Base-by-base conservation (phyloP, 2,888 invertebrate genomes). In the Eurois occulta region DNA sequence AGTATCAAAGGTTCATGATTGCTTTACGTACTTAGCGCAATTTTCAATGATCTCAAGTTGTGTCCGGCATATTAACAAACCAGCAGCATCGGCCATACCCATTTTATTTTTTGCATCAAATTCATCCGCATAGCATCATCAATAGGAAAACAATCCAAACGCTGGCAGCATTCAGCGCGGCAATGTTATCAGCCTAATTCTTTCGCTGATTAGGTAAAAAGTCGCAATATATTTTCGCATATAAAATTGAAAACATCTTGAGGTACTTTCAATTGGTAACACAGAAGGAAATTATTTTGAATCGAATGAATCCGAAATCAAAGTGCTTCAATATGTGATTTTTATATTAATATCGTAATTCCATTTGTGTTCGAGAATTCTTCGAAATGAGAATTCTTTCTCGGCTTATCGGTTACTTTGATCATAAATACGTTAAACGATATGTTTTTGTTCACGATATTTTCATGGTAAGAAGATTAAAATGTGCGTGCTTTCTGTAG, bases 351-450 rank as follows among this genome's bases (percentile, higher is more conserved):
- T 58, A 72, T 85, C 13, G 68, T 65, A 65, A 75, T 76, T 69
- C 64, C 43, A 75, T 76, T 85, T 81, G 35, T 72, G 38, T 55
- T 75, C n/a, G 55, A 81, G 81, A 60, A 38, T 75, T 75, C 67
- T 58, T 28, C 32, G 62, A 16, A 68, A 68, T 75, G 52, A 65
- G 58, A 68, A 81, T 71, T 70, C 48, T 81, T 85, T 72, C 13
- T 28, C 28, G 21, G 76, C 62, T 65, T 85, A 71, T 41, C 48
- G 43, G 28, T 55, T 69, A 46, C 71, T 81, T 83, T 83, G 75
- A 81, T 68, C 66, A 48, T 41, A 65, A 28, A 18, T 60, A 28
- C 21, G 41, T 24, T 75, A 62, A 71, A 48, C 48, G 48, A 67
- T 80, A 52, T 35, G 41, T 46, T 84, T 62, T 78, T 46, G 24